Evolutionary conservation across 2,797 vertebrate genomes (phyloP), one percentile per base, ranked within the genome.

Genomic region (Rousettus madagascariensis): DNA sequence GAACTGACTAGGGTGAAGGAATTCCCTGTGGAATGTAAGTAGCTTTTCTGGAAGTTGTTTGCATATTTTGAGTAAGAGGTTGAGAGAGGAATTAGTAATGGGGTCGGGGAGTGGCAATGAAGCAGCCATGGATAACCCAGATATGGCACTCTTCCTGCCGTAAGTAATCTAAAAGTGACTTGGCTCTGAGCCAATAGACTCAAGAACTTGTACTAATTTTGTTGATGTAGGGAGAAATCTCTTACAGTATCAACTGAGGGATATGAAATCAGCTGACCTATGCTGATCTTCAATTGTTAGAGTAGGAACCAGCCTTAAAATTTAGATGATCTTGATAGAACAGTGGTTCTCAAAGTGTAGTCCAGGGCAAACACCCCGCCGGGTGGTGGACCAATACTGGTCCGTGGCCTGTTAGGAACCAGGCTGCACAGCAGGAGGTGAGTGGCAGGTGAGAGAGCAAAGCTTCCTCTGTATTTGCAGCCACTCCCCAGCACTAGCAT

Each of bases 131-230:
- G 68, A 30, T 26, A 46, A 65, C 24, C 12, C 30, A 79, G 24
- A 65, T 33, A 65, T 15, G 36, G 68, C 33, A 77, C n/a, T 51
- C 19, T 28, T 89, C 26, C 33, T 78, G 22, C 15, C 71, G 30
- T 17, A 46, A 43, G 17, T 55, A 33, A 90, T 69, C 10, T 51
- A 71, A 82, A 96, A 69, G 63, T 36, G 51, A 80, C 59, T 84
- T 86, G 85, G 84, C 49, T 85, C 61, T 10, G 30, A 80, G 75
- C n/a, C 82, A 92, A 61, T 0, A 41, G 15, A 41, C 88, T 69
- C 43, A 55, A 46, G 53, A 20, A 51, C 78, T 57, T 93, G 84
- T 71, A 51, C 77, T 87, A 59, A 85, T 80, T 96, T 78, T 86
- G 71, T 28, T 63, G 59, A 4, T 10, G 13, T 53, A 33, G 24